These are phyloP conservation scores for Diploptera punctata DNA, from an alignment of 2,888 invertebrate species.

Conservation along the genomic window DNA sequence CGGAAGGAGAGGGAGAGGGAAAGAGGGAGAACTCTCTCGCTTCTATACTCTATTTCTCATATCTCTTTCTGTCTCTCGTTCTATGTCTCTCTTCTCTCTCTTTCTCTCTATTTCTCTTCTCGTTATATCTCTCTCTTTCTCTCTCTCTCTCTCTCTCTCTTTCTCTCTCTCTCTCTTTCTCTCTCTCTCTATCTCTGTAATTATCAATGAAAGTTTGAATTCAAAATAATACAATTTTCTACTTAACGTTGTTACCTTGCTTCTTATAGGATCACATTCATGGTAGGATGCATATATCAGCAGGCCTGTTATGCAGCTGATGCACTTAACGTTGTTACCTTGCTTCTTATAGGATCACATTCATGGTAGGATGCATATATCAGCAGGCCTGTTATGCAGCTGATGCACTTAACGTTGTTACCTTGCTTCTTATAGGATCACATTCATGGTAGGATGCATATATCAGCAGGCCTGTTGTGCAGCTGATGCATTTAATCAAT, in stretches of 20 bases:
- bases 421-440: constrained; percentile 80
- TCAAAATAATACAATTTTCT: too few relatives aligned
- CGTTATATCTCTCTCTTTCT: too few relatives aligned
- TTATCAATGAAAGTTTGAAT: too few relatives aligned
- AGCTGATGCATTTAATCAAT: constrained; percentile 62
- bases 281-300: constrained; percentile 76
- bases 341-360: constrained; percentile 80
- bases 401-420: constrained; percentile 58
- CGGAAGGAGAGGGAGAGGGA: too few relatives aligned
- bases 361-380: constrained; percentile 76
- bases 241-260: constrained; percentile 62
- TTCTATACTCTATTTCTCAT: too few relatives aligned
- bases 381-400: constrained; percentile 74
- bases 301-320: constrained; percentile 75
- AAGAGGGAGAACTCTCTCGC: too few relatives aligned
- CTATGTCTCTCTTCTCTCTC: too few relatives aligned
- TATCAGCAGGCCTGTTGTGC: constrained; percentile 74
- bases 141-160: too few relatives aligned
- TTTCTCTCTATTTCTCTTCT: too few relatives aligned
- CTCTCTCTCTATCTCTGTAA: too few relatives aligned
- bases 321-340: constrained; percentile 59
- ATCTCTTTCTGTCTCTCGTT: too few relatives aligned
- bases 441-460: constrained; percentile 78
- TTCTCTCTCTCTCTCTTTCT: too few relatives aligned
- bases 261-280: constrained; percentile 79